These are phyloP conservation scores for Oceanites oceanicus DNA, from an alignment of 2,113 vertebrate species.

Conservation along the genomic window DNA sequence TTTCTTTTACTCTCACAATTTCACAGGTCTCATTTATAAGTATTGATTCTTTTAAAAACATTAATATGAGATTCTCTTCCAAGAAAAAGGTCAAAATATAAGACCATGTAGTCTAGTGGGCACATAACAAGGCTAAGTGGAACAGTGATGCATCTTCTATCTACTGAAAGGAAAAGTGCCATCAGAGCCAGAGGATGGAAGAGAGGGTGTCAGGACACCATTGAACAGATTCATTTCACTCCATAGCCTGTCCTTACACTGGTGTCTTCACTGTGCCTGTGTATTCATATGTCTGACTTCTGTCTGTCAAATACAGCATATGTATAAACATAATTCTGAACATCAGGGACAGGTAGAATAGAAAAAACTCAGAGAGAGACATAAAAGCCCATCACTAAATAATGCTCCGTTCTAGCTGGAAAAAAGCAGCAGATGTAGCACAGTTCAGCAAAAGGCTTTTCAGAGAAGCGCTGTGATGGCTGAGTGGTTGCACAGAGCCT, in stretches of 20 bases:
- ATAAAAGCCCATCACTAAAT: background rate
- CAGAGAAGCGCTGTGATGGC: background rate
- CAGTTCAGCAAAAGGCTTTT: background rate
- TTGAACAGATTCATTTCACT: background rate
- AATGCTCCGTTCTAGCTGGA: background rate
- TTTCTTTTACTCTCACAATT: background rate
- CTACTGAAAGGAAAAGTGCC: background rate
- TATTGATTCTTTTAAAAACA: background rate
- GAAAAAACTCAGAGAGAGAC: background rate
- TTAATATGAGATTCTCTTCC: background rate
- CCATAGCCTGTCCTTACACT: fast-evolving
- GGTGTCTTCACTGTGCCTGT: background rate
- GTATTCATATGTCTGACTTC: background rate
- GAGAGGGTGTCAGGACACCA: background rate
- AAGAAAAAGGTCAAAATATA: background rate
- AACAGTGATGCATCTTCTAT: background rate
- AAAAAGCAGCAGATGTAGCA: background rate
- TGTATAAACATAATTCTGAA: background rate
- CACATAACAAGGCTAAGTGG: background rate
- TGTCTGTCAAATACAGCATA: background rate
- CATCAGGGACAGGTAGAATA: background rate
- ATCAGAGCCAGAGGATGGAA: background rate
- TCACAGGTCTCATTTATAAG: background rate
- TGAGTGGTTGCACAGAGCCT: background rate
- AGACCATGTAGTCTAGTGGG: background rate